A percentile compares a stretch with the other conserved stretches of the same genome.
phyloP scores from a whole-genome alignment of 2,113 vertebrate genomes.

The Rhinolophus sinicus region DNA sequence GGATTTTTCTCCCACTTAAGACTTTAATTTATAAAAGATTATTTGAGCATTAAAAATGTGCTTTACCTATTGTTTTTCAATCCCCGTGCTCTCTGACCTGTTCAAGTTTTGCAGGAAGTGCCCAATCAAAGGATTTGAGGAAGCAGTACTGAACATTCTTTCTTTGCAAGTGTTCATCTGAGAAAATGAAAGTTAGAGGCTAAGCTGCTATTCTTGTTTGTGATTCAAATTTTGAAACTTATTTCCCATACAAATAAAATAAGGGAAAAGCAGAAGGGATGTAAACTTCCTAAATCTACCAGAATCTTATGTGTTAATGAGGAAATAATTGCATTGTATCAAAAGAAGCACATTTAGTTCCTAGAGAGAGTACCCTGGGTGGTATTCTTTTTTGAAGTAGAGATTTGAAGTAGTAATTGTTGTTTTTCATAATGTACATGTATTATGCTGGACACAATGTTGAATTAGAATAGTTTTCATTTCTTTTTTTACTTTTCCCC shows the following conservation, averaged over 20 bases:
- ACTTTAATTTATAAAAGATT: constrained; percentile 66
- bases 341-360: constrained; percentile 34
- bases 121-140: constrained; percentile 61
- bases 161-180: constrained; percentile 59
- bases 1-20: constrained; percentile 13
- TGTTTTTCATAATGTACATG: constrained; percentile 17
- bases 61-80: constrained; percentile 61
- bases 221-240: constrained; percentile 34
- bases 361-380: constrained; percentile 15
- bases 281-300: not conserved
- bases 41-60: constrained; percentile 71
- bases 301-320: constrained; percentile 21
- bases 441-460: constrained; percentile 2
- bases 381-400: constrained; percentile 53
- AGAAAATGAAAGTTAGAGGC: constrained; percentile 60
- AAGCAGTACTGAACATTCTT: constrained; percentile 34
- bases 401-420: constrained; percentile 42
- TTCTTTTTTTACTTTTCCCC: not conserved
- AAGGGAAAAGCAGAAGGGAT: constrained; percentile 46
- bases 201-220: constrained; percentile 60
- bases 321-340: constrained; percentile 37
- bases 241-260: constrained; percentile 38
- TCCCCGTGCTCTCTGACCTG: constrained; percentile 69
- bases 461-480: constrained; percentile 46
- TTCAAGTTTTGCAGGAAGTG: constrained; percentile 68